Base-by-base conservation (phyloP, 1,140 invertebrate genomes). In the Brachionus calyciflorus region DNA sequence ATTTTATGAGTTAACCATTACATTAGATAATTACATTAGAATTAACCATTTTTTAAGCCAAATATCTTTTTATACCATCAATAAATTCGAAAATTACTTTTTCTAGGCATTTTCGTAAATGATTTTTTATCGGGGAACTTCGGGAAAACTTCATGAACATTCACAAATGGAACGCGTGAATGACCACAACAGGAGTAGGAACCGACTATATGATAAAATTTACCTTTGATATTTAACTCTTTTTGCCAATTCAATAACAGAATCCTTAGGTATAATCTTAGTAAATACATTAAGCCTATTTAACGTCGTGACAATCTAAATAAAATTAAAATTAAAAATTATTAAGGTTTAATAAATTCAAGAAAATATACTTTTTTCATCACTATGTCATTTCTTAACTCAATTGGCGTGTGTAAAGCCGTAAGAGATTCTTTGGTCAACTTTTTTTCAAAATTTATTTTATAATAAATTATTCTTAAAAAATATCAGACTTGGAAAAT, bases 141-240 rank as follows among this genome's bases (percentile, higher is more conserved):
- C n/a, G n/a, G n/a, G n/a, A n/a, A n/a, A n/a, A n/a, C n/a, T n/a
- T n/a, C n/a, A n/a, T n/a, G n/a, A n/a, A n/a, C n/a, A n/a, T n/a
- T n/a, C n/a, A n/a, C n/a, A n/a, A n/a, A n/a, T n/a, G n/a, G n/a
- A n/a, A n/a, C n/a, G n/a, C n/a, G n/a, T n/a, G n/a, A n/a, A 26
- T 55, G 12, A 3, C 12, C 46, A 48, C 14, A 21, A 70, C 6
- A 7, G 4, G 28, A 17, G 14, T 17, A 5, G 10, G 19, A 17
- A 3, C 9, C 0, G 46, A 24, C 7, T 28, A 0, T 9, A 68
- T 2, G 2, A 4, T n/a, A 21, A 40, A n/a, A n/a, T 19, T 26
- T 73, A 73, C 69, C 51, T 73, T 73, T 73, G 17, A 73, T 51
- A 73, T 33, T 40, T 73, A 51, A 73, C 30, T 33, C 69, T 30